Base-by-base conservation (phyloP, 1,140 invertebrate genomes). In the Lordiphosa clarofinis region DNA sequence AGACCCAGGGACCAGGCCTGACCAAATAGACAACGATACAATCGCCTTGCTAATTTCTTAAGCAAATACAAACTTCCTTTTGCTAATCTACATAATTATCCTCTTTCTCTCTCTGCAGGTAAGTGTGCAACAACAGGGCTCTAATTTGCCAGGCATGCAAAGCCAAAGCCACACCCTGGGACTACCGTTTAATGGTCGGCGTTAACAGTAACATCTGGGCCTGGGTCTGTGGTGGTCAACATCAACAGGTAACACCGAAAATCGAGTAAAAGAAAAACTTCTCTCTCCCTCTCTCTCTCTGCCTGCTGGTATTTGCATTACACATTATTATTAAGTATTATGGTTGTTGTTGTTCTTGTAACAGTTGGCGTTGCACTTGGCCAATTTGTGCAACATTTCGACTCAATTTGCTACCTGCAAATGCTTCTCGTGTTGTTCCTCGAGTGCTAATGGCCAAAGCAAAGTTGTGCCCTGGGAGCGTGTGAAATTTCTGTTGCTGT, bases 121-220 rank as follows among this genome's bases (percentile, higher is more conserved):
- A 78, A 84, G 81, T 66, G 62, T 64, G 40, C 4, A 24, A 48
- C 31, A 24, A 21, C 9, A 12, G 39, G 10, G 73, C 53, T 84
- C 73, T 78, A 84, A 82, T 82, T 82, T 82, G 78, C 68, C 66
- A 82, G 72, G 55, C 74, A 69, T 57, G 68, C 57, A 43, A 42
- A 35, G 40, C 12, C 11, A 53, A 1, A 5, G 15, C 33, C 31
- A 48, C 6, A 10, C 28, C n/a, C 35, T 36, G 33, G 46, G 55
- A 56, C 64, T 65, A 69, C 74, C 69, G 74, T 59, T 69, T 67
- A 71, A 75, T 75, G 72, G 71, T 40, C 70, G 36, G 6, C 11
- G 11, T 10, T 33, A 39, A 33, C 8, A 42, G 61, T 37, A 39
- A 42, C 52, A 54, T 38, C 31, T 54, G 52, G 49, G 7, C 3